Conservation (phyloP, 2,888 invertebrate genomes). For the Melipona beecheii region DNA sequence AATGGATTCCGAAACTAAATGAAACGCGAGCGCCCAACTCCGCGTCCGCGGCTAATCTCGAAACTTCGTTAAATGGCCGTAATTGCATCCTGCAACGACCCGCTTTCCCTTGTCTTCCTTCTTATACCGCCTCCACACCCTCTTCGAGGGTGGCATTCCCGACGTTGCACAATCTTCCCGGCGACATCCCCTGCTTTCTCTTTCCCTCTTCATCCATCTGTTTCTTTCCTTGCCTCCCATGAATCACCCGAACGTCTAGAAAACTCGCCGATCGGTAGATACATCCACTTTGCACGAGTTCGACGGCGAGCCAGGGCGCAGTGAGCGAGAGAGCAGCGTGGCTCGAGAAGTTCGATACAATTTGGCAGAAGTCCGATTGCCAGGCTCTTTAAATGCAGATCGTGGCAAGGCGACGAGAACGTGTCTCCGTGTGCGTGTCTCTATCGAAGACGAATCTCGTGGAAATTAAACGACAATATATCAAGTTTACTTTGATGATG, state of each 20-base stretch:
- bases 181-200: slow-evolving; percentile 25
- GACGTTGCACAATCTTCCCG: slow-evolving; percentile 38
- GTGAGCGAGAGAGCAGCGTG: too few relatives aligned
- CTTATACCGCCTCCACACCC: neutral
- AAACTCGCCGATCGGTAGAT: slow-evolving; percentile 54
- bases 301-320: neutral
- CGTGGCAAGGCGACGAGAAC: slow-evolving; percentile 6
- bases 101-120: slow-evolving; percentile 60
- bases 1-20: slow-evolving; percentile 82
- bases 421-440: neutral
- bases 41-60: slow-evolving; percentile 79
- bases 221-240: slow-evolving; percentile 1
- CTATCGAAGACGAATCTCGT: slow-evolving; percentile 37
- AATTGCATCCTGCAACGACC: slow-evolving; percentile 78
- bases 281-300: slow-evolving; percentile 56
- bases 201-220: neutral
- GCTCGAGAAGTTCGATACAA: slow-evolving; percentile 60
- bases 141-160: neutral
- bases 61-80: slow-evolving; percentile 82
- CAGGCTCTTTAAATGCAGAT: slow-evolving; percentile 62
- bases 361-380: slow-evolving; percentile 63
- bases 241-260: slow-evolving; percentile 50
- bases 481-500: neutral
- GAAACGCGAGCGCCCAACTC: slow-evolving; percentile 75
- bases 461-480: slow-evolving; percentile 27